These are phyloP conservation scores for Prunella strophiata DNA, from an alignment of 2,797 vertebrate species.

Conservation along the genomic window DNA sequence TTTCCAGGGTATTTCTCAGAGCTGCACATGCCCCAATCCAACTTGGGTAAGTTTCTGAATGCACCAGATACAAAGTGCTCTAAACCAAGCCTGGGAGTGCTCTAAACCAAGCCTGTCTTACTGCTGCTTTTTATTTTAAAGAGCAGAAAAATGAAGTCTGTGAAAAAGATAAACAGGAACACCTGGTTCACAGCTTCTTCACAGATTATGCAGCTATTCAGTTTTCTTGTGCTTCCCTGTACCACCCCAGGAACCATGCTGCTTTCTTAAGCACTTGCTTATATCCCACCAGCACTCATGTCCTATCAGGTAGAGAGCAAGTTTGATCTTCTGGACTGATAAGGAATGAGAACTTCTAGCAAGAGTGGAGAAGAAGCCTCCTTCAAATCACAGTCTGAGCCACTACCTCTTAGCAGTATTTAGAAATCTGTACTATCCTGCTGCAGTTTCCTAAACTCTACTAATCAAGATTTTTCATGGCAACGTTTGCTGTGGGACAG, in stretches of 20 bases:
- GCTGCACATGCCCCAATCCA: neutral
- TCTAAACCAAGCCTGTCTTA: neutral
- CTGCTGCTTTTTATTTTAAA: neutral
- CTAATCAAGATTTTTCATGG: neutral
- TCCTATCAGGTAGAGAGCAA: neutral
- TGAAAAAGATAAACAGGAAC: neutral
- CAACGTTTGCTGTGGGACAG: neutral
- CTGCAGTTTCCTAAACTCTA: neutral
- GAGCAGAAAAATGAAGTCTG: neutral
- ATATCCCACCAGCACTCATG: neutral
- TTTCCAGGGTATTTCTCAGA: neutral
- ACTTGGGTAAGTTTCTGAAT: neutral
- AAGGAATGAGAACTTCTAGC: constrained; percentile 3
- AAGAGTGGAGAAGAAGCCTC: neutral
- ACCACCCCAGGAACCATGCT: neutral
- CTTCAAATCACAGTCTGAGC: constrained; percentile 15
- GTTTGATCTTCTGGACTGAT: neutral
- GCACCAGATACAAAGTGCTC: neutral
- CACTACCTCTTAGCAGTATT: neutral
- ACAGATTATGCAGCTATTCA: neutral
- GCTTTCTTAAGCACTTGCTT: constrained; percentile 17
- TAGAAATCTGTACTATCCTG: neutral
- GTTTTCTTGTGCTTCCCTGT: neutral
- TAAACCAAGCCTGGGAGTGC: neutral
- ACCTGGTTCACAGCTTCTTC: constrained; percentile 1